Conservation (phyloP, 2,113 vertebrate species). For the Dicerorhinus sumatrensis region DNA sequence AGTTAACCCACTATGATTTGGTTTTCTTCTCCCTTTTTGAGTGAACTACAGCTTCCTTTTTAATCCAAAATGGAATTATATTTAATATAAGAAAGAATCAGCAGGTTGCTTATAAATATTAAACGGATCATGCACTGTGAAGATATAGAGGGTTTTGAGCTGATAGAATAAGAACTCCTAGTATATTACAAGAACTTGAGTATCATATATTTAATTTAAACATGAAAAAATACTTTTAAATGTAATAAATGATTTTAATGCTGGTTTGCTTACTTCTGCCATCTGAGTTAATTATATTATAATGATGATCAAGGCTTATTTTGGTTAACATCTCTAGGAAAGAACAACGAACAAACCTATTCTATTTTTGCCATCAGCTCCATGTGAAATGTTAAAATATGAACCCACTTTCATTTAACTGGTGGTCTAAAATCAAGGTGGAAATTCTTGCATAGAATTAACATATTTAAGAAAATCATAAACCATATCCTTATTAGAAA, state of each 20-base stretch:
- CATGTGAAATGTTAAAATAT: background rate
- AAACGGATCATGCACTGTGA: background rate
- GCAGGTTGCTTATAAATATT: background rate
- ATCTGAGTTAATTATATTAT: background rate
- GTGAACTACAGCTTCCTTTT: background rate
- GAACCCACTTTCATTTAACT: background rate
- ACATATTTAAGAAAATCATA: background rate
- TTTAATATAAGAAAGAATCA: background rate
- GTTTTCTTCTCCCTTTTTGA: conserved; percentile 13
- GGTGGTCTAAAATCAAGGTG: background rate
- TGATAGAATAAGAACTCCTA: background rate
- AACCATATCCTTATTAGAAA: background rate
- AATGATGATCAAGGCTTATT: background rate
- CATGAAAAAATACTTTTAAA: background rate
- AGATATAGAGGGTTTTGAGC: background rate
- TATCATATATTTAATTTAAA: background rate
- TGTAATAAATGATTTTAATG: conserved; percentile 20
- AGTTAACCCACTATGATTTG: background rate
- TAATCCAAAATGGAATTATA: background rate
- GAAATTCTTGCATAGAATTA: background rate
- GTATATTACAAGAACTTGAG: background rate
- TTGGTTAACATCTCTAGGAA: background rate
- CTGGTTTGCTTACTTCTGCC: background rate
- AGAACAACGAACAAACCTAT: background rate
- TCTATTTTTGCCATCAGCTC: background rate